These are phyloP conservation scores for Istiophorus platypterus DNA, from an alignment of 2,113 vertebrate genomes.

Conservation along the genomic window DNA sequence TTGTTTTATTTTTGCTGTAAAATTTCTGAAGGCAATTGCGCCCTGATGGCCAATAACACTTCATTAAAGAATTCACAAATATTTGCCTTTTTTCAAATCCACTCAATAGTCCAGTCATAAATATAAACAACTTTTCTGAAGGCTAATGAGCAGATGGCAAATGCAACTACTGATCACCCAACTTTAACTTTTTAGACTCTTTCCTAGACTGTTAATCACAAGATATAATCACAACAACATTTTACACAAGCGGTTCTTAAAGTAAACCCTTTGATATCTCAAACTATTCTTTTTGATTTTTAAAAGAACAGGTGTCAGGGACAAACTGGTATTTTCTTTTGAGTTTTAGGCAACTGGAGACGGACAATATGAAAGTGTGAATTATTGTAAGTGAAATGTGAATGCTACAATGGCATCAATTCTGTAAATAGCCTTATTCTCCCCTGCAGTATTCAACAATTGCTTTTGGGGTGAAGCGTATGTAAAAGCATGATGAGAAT, in stretches of 20 bases:
- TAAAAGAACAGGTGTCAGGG: neutral
- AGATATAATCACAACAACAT: neutral
- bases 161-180: constrained; percentile 17
- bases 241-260: neutral
- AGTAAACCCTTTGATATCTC: constrained; percentile 11
- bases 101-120: constrained; percentile 27
- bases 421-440: neutral
- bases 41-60: constrained; percentile 16
- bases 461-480: neutral
- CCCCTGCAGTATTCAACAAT: neutral
- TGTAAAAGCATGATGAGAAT: neutral
- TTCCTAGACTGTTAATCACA: neutral
- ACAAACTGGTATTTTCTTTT: neutral
- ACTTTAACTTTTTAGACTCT: constrained; percentile 43
- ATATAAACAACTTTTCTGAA: constrained; percentile 41
- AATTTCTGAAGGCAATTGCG: constrained; percentile 28
- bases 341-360: neutral
- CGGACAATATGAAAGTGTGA: neutral
- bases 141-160: constrained; percentile 20
- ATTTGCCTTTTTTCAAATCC: constrained; percentile 7
- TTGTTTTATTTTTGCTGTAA: constrained; percentile 32
- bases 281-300: constrained; percentile 1
- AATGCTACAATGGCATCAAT: neutral
- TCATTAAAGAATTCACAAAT: constrained; percentile 19
- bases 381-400: neutral